phyloP scores from a whole-genome alignment of 1,140 invertebrate species.

The Tribolium castaneum region DNA sequence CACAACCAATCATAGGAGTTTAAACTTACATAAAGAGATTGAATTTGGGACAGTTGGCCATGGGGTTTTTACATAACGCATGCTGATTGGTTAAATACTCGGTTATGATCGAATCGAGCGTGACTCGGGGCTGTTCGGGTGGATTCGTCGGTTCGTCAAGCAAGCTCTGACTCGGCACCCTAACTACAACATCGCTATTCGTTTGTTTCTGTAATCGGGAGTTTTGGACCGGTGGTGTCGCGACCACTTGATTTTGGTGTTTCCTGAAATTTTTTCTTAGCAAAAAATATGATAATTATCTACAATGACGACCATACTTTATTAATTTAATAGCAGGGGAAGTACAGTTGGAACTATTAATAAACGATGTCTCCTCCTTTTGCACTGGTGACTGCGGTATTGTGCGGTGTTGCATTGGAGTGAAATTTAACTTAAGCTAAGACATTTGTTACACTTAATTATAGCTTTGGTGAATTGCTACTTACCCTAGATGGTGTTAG shows the following conservation, averaged over 20 bases:
- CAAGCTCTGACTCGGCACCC: slow-evolving; percentile 43
- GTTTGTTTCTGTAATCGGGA: slow-evolving; percentile 77
- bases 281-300: background rate
- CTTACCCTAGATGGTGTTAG: slow-evolving; percentile 62
- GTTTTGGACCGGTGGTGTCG: slow-evolving; percentile 57
- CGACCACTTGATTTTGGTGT: slow-evolving; percentile 37
- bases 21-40: slow-evolving; percentile 80
- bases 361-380: background rate
- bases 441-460: no score
- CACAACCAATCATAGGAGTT: background rate
- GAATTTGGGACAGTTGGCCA: slow-evolving; percentile 91
- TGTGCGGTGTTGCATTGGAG: background rate
- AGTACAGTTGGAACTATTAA: background rate
- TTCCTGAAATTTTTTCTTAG: slow-evolving; percentile 51
- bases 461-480: background rate
- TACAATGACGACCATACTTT: slow-evolving; percentile 47
- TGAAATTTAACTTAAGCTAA: slow-evolving; percentile 1
- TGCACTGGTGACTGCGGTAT: background rate
- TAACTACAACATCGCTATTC: slow-evolving; percentile 57
- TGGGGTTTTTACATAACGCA: slow-evolving; percentile 91
- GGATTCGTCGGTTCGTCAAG: slow-evolving; percentile 57
- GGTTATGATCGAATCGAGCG: slow-evolving; percentile 92
- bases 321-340: slow-evolving; percentile 56
- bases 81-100: slow-evolving; percentile 97
- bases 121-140: slow-evolving; percentile 68